Conservation (phyloP, 2,113 vertebrate species). For the Barbus barbus region DNA sequence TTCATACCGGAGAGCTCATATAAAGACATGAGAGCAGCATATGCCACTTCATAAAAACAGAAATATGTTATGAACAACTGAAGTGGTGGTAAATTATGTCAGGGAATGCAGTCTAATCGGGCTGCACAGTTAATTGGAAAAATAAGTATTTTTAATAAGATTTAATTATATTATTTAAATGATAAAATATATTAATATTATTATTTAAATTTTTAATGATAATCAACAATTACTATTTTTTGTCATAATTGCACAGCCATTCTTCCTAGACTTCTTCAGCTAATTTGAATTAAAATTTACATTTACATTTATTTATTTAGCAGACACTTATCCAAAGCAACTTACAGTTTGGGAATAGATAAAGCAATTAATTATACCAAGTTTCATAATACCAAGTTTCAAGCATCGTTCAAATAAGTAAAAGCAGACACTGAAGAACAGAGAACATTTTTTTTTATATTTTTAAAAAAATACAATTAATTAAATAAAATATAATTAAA, state of each 20-base stretch:
- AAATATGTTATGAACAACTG: conserved; percentile 13
- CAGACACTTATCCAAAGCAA: too few relatives aligned
- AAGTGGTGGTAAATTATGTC: background rate
- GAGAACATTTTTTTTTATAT: too few relatives aligned
- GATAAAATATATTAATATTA: background rate
- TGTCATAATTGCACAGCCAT: background rate
- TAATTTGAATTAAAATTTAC: background rate
- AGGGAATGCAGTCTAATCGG: background rate
- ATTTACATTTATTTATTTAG: too few relatives aligned
- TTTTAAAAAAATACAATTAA: too few relatives aligned
- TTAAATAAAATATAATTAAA: too few relatives aligned
- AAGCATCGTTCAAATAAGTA: too few relatives aligned
- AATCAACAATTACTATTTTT: background rate
- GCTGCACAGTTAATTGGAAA: background rate
- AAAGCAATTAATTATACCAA: too few relatives aligned
- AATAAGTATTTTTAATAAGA: background rate
- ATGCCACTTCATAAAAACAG: conserved; percentile 2
- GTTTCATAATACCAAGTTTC: too few relatives aligned
- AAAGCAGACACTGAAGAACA: too few relatives aligned
- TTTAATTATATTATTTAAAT: background rate
- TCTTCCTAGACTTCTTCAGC: background rate
- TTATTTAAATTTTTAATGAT: too few relatives aligned
- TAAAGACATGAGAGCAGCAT: conserved; percentile 4
- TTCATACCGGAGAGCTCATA: conserved; percentile 16
- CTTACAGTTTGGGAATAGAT: too few relatives aligned